Percentiles rank a stretch among this genome's conserved stretches.
Evolutionary conservation across 1,140 invertebrate species (phyloP).

Genomic region (Bursaphelenchus mucronatus): DNA sequence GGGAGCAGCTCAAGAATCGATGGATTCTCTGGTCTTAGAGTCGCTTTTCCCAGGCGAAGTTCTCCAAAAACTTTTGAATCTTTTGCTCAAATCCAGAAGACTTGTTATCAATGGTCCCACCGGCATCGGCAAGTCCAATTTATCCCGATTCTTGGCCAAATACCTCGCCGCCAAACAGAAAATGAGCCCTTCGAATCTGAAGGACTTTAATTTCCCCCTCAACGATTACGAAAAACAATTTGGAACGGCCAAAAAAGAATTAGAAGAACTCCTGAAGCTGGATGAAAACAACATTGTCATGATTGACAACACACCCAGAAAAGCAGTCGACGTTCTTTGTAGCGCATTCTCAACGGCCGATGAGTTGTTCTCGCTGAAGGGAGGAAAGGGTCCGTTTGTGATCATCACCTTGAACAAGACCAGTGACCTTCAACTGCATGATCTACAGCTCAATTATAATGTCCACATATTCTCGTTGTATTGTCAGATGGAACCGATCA

Average conservation of each 20-base stretch:
- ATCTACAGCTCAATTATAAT: slow-evolving; percentile 43
- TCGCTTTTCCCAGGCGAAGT: slow-evolving; percentile 92
- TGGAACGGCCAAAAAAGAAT: slow-evolving; percentile 17
- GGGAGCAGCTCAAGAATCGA: slow-evolving; percentile 76
- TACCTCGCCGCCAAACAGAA: slow-evolving; percentile 30
- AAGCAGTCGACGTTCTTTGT: slow-evolving; percentile 28
- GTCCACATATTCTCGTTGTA: slow-evolving; percentile 37
- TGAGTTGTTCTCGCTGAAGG: slow-evolving; percentile 13
- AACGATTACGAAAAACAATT: slow-evolving; percentile 30
- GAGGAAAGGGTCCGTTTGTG: slow-evolving; percentile 24
- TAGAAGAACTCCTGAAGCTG: slow-evolving; percentile 21
- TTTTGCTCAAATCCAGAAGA: slow-evolving; percentile 82
- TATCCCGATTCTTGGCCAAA: slow-evolving; percentile 30
- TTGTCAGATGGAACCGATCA: slow-evolving; percentile 46
- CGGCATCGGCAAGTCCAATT: slow-evolving; percentile 87
- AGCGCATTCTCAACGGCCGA: slow-evolving; percentile 33
- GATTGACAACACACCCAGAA: slow-evolving; percentile 44
- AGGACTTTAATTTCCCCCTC: slow-evolving; percentile 41
- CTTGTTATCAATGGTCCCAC: slow-evolving; percentile 92
- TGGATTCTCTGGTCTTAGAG: slow-evolving; percentile 89
- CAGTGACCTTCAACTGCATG: slow-evolving; percentile 28
- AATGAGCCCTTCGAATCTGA: slow-evolving; percentile 19
- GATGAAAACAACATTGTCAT: slow-evolving; percentile 26
- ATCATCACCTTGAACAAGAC: slow-evolving; percentile 40
- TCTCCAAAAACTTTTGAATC: slow-evolving; percentile 81